Evolutionary conservation across 2,113 vertebrate genomes (phyloP), one percentile per base, ranked within the genome.

Genomic region (Esox niger): DNA sequence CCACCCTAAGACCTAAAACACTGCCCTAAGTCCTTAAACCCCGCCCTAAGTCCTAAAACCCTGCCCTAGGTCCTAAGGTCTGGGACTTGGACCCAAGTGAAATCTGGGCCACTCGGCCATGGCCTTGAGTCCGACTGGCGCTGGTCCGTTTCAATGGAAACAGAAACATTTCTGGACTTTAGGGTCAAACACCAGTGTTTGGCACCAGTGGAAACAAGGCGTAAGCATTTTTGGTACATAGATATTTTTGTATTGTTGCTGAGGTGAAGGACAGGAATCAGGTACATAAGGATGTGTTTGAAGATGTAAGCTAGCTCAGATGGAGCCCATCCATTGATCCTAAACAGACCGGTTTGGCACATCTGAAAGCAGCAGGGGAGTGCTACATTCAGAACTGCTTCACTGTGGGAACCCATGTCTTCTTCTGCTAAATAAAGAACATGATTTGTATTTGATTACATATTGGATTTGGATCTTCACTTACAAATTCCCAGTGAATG

Each of bases 131-230:
- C n/a, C n/a, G n/a, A n/a, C n/a, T n/a, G n/a, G n/a, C n/a, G n/a
- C n/a, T n/a, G n/a, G n/a, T n/a, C n/a, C n/a, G n/a, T n/a, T n/a
- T n/a, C n/a, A n/a, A n/a, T n/a, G n/a, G n/a, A n/a, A n/a, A n/a
- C n/a, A n/a, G n/a, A n/a, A n/a, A n/a, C n/a, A n/a, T n/a, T n/a
- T n/a, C n/a, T n/a, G n/a, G n/a, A n/a, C n/a, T n/a, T n/a, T n/a
- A n/a, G 73, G 77, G 76, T 71, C 76, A 70, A 75, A 78, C 71
- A 25, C 66, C 2, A n/a, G n/a, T n/a, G n/a, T n/a, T n/a, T n/a
- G n/a, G n/a, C n/a, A n/a, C n/a, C 71, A 5, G 46, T 49, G 66
- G 61, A 79, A 82, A 82, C 64, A 23, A 70, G 25, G 66, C 76
- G 71, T 1, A 47, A 72, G 77, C 57, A 46, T 30, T 74, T 13